Evolutionary conservation across 1,140 invertebrate genomes (phyloP), one percentile per base, ranked within the genome.

Genomic region (Xylocopa sonorina): DNA sequence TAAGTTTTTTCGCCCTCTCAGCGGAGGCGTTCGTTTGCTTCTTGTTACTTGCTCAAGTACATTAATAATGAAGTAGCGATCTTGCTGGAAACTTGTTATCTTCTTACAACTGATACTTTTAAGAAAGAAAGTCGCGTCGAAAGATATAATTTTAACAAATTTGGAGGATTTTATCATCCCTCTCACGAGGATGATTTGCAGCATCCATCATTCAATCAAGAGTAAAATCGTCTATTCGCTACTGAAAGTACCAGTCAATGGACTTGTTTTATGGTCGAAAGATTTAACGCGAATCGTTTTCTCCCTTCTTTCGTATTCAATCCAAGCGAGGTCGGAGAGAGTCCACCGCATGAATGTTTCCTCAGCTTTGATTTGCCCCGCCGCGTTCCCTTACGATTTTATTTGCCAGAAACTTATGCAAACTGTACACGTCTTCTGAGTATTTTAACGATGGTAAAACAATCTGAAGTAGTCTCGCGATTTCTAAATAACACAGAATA

Each of bases 201-300:
- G n/a, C n/a, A n/a, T n/a, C n/a, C n/a, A n/a, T 27, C 48, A 32
- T 78, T 66, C 24, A 27, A 38, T 27, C 66, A 68, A 72, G 53
- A 24, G 46, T 58, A 43, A 55, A 68, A 68, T 79, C 46, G 71
- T 83, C 79, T 83, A 74, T 81, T 83, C 75, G 81, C 78, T 83
- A 72, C 51, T 46, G 4, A 68, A 76, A 76, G 63, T 57, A 75
- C 71, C n/a, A 21, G 57, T 24, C 60, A 51, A 46, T 46, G 48
- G 43, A 24, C 67, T n/a, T n/a, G n/a, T n/a, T n/a, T n/a, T n/a
- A 24, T 48, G 58, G 60, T 27, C 55, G 55, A 63, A 38, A 69
- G 82, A 83, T 83, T 83, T 78, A 82, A 75, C 74, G 48, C 67
- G 48, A 78, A 41, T 62, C 58, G 48, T 57, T 78, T 76, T 84